phyloP scores from a whole-genome alignment of 2,888 invertebrate genomes.

The Cataglyphis rosenhaueri region DNA sequence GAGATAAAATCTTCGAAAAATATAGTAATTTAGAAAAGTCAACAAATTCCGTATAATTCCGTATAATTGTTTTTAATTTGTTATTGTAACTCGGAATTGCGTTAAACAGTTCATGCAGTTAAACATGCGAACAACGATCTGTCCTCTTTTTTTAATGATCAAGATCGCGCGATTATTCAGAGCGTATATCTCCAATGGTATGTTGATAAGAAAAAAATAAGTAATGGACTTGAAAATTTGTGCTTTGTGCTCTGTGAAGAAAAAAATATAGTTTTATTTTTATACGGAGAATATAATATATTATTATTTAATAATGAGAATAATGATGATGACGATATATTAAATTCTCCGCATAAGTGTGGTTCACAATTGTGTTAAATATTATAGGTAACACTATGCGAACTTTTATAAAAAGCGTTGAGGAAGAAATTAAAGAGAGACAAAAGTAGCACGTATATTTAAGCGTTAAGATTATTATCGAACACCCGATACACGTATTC shows the following conservation, averaged over 20 bases:
- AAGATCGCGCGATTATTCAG: conserved; percentile 21
- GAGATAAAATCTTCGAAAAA: conserved; percentile 67
- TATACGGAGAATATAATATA: conserved; percentile 31
- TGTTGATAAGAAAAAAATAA: conserved; percentile 21
- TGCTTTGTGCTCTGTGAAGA: conserved; percentile 44
- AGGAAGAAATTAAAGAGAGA: conserved; percentile 58
- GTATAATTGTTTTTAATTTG: conserved; percentile 63
- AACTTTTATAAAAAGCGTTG: conserved; percentile 67
- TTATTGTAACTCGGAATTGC: conserved; percentile 68
- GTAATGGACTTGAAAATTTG: conserved; percentile 28
- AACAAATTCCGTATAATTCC: conserved; percentile 52
- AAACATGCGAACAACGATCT: conserved; percentile 56
- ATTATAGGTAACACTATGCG: conserved; percentile 43
- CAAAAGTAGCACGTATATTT: conserved; percentile 59
- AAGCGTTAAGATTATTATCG: conserved; percentile 62
- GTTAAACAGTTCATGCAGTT: conserved; percentile 50
- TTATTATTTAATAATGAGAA: conserved; percentile 28
- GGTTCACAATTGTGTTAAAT: conserved; percentile 37
- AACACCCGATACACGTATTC: conserved; percentile 60
- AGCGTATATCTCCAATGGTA: conserved; percentile 26
- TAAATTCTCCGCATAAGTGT: conserved; percentile 20
- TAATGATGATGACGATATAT: conserved; percentile 9
- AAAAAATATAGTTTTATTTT: conserved; percentile 38
- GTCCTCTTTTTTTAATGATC: conserved; percentile 19
- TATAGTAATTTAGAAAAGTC: conserved; percentile 60